Base-by-base conservation (phyloP, 2,113 vertebrate genomes). In the Tricholaema leucomelas region DNA sequence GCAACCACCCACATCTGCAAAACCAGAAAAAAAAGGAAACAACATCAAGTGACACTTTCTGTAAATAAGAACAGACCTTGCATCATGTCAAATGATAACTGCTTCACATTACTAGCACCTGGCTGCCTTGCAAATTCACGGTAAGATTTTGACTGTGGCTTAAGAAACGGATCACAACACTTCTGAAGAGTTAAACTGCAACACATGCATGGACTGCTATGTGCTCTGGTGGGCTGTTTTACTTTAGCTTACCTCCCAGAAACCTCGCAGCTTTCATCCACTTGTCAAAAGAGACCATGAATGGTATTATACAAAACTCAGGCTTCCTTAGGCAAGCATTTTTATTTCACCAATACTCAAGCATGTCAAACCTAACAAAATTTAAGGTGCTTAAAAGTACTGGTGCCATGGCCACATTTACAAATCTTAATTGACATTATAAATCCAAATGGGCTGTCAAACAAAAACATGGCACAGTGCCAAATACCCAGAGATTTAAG, bases 1-100 rank as follows among this genome's bases (percentile, higher is more conserved):
- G 60, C 82, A 71, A 77, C 33, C 33, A 65, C 54, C 59, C 88
- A 81, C 88, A 93, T 94, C 92, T 93, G 91, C 91, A 90, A 50
- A 77, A 44, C 0, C 2, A 48, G 50, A 12, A 46, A 86, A 86
- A 95, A 92, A 72, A 90, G 61, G 80, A 85, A 87, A 79, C 83
- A 82, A 70, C 74, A 96, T 40, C 79, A 85, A 94, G 59, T 87
- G 81, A 76, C 75, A 83, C 31, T 38, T 81, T 82, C 81, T 93
- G 83, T 81, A 88, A 85, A 74, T 92, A 91, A 88, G 70, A 86
- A 85, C 6, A 33, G 81, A 58, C 67, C 64, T 89, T 76, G 74
- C 92, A 67, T 66, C 73, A 74, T 46, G 60, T 79, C 81, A 87
- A 94, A 69, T 60, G 61, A 40, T 42, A 87, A 90, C 38, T 66